Conservation (phyloP, 2,888 invertebrate species). For the Ormyrus thymus region DNA sequence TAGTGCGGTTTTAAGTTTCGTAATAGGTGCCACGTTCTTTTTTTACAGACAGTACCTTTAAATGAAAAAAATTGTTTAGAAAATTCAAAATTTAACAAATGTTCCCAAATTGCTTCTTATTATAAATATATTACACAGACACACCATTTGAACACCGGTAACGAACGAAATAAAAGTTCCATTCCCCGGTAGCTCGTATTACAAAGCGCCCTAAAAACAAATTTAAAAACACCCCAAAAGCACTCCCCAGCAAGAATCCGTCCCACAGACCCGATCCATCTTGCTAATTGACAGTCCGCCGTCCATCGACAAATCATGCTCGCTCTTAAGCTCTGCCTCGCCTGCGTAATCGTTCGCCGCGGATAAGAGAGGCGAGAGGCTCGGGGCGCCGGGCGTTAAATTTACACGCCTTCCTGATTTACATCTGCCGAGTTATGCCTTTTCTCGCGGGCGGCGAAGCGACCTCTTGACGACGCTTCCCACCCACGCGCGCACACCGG, state of each 20-base stretch:
- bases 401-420: slow-evolving; percentile 53
- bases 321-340: neutral
- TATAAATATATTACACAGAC: too few species aligned
- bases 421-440: slow-evolving; percentile 55
- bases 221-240: neutral
- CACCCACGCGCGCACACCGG: slow-evolving; percentile 57
- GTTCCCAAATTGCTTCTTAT: too few species aligned
- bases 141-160: too few species aligned
- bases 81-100: too few species aligned
- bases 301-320: slow-evolving; percentile 50
- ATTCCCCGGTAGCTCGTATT: too few species aligned
- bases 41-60: too few species aligned
- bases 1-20: too few species aligned
- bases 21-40: too few species aligned
- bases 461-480: slow-evolving; percentile 56
- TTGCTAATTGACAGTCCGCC: slow-evolving; percentile 40
- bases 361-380: slow-evolving; percentile 10
- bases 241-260: neutral
- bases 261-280: slow-evolving; percentile 8
- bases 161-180: too few species aligned
- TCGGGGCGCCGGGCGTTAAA: slow-evolving; percentile 20
- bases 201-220: too few species aligned
- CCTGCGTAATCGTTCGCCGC: slow-evolving; percentile 38
- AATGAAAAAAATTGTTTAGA: too few species aligned
- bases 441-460: slow-evolving; percentile 46